These are phyloP conservation scores for Folsomia manolachei DNA, from an alignment of 2,888 invertebrate genomes.

Conservation along the genomic window DNA sequence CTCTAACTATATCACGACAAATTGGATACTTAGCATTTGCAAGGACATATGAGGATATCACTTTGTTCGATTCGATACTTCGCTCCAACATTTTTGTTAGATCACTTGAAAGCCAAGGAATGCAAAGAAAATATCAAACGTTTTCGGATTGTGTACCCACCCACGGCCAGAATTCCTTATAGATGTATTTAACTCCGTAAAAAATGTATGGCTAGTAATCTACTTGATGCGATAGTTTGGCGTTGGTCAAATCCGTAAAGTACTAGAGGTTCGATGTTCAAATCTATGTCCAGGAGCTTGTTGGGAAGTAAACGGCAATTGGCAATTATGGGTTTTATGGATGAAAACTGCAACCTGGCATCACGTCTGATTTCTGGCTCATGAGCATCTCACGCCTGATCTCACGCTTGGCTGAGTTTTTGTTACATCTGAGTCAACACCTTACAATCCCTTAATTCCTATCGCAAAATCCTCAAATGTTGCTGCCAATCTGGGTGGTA, in stretches of 20 bases:
- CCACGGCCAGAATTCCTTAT: no score
- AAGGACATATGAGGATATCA: conserved; percentile 13
- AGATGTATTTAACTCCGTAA: no score
- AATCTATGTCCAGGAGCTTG: background rate
- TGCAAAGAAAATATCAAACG: no score
- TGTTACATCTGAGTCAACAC: conserved; percentile 24
- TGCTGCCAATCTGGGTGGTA: conserved; percentile 7
- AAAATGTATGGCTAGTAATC: no score
- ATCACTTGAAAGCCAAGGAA: background rate
- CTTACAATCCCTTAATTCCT: conserved; percentile 16
- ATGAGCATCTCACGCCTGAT: conserved; percentile 23
- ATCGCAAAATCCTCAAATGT: conserved; percentile 1
- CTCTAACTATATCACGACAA: background rate
- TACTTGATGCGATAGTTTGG: no score
- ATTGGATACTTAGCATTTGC: conserved; percentile 21
- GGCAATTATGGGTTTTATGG: conserved; percentile 42
- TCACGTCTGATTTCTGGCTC: conserved; percentile 28
- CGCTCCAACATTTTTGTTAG: background rate
- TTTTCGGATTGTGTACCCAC: no score
- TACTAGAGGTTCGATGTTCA: background rate
- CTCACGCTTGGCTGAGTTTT: conserved; percentile 26
- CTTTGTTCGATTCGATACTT: background rate
- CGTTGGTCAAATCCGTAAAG: background rate
- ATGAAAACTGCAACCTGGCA: conserved; percentile 36
- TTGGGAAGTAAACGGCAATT: conserved; percentile 28